These are phyloP conservation scores for Oscheius sp. DNA, from an alignment of 2,888 invertebrate genomes.

Conservation along the genomic window DNA sequence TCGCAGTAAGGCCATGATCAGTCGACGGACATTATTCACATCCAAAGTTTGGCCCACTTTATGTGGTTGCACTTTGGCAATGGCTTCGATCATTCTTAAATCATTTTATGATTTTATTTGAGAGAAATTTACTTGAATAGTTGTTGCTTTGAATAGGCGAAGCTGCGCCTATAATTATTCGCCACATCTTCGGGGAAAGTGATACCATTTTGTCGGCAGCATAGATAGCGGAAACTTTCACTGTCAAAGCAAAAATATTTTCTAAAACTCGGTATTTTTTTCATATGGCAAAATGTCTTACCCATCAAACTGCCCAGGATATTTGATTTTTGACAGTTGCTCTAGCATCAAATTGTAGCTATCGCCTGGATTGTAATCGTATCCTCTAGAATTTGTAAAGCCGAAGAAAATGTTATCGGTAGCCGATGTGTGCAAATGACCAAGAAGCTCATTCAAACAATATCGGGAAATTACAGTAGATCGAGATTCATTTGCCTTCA, in stretches of 20 bases:
- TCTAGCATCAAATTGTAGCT: constrained; percentile 1
- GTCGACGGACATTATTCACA: constrained; percentile 25
- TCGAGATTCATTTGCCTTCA: constrained; percentile 51
- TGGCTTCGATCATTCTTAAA: constrained; percentile 32
- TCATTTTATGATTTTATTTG: not conserved
- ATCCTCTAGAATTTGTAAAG: constrained; percentile 54
- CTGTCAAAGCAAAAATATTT: constrained; percentile 49
- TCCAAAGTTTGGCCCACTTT: constrained; percentile 20
- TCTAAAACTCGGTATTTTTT: too few relatives aligned
- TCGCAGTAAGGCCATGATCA: constrained; percentile 14
- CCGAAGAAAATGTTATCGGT: constrained; percentile 59
- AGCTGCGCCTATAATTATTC: not conserved
- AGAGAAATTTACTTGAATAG: not conserved
- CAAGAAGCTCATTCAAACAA: constrained; percentile 59
- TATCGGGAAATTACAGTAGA: constrained; percentile 48
- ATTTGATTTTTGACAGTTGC: constrained; percentile 10
- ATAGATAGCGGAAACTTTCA: constrained; percentile 49
- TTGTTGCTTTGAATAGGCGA: not conserved
- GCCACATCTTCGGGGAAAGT: not conserved
- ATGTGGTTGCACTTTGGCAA: constrained; percentile 17
- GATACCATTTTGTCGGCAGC: constrained; percentile 33
- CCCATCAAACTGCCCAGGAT: not conserved
- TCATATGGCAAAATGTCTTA: too few relatives aligned
- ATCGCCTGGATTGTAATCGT: constrained; percentile 37
- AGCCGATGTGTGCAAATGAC: constrained; percentile 54